Base-by-base conservation (phyloP, 2,113 vertebrate genomes). In the Caloenas nicobarica region DNA sequence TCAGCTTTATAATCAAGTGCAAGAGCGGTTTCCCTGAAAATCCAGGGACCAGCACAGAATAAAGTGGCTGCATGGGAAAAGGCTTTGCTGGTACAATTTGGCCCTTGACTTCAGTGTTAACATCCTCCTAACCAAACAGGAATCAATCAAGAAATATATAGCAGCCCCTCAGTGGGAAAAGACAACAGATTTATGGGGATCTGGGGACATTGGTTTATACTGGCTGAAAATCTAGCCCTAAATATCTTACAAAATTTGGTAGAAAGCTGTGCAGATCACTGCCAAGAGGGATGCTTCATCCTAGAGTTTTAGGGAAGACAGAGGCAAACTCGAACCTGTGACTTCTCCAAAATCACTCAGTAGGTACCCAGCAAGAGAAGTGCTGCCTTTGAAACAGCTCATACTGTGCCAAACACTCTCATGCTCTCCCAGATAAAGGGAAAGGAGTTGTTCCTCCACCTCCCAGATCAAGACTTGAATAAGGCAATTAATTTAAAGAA, bases 401-500 rank as follows among this genome's bases (percentile, higher is more conserved):
- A 48, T 25, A 14, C 14, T 10, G 22, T 84, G 83, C 57, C 61
- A 90, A 93, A 91, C 34, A 74, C 56, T 86, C 48, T 89, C 81
- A 54, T 24, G 11, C 31, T 44, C 81, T 68, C 31, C 3, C 40
- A 81, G 51, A 64, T 91, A 70, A 89, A 93, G 22, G 34, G 53
- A 85, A 14, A 66, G 65, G 46, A 85, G 84, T 77, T 91, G 58
- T 58, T 88, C 80, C 90, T 90, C 69, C 34, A 88, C 60, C 18
- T 81, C 65, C 16, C 56, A 71, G 85, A 95, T 86, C 58, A 91
- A 93, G 86, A 48, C 57, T 74, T 53, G 65, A 93, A 81, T 65
- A 68, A 86, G 53, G 54, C 36, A 91, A 86, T 93, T 91, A 90
- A 94, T 93, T 90, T 93, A 61, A 93, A 86, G 89, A 86, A 29